Base-by-base conservation (phyloP, 2,888 invertebrate species). In the Catocala sponsa region DNA sequence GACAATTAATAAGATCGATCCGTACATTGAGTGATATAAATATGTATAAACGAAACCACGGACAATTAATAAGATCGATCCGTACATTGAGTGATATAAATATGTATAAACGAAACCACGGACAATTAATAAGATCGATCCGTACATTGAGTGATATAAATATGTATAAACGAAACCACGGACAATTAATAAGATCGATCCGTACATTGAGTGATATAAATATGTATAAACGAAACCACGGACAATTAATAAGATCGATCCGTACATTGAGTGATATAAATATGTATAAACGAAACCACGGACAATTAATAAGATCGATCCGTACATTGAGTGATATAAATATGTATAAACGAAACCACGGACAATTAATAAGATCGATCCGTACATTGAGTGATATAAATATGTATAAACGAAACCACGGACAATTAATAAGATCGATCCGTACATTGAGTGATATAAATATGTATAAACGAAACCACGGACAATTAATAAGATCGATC, bases 1-100 rank as follows among this genome's bases (percentile, higher is more conserved):
- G n/a, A n/a, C n/a, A n/a, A n/a, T n/a, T 46, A 54, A 54, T 54
- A 44, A 25, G 35, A 44, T 25, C 44, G 9, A 54, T 54, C 32
- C 44, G 25, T 25, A 25, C 25, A 25, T 1, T 25, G 25, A 25
- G 25, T 25, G 25, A 2, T 4, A 25, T 25, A 25, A 2, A 2
- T 25, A 4, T 51, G 35, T 6, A n/a, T n/a, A n/a, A n/a, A n/a
- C n/a, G n/a, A n/a, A n/a, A n/a, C n/a, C n/a, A n/a, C n/a, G n/a
- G n/a, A n/a, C n/a, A n/a, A n/a, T n/a, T 46, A 54, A 54, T 54
- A 44, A 25, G 35, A 44, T 25, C 44, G 9, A 54, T 54, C 32
- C 44, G 25, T 25, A 25, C 25, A 25, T 1, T 25, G 25, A 25
- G 25, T 25, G 25, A 2, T 4, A 25, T 25, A 25, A 2, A 2